These are phyloP conservation scores for Stichodactyla mertensii DNA, from an alignment of 64 coral and sea anemone species.

Conservation along the genomic window DNA sequence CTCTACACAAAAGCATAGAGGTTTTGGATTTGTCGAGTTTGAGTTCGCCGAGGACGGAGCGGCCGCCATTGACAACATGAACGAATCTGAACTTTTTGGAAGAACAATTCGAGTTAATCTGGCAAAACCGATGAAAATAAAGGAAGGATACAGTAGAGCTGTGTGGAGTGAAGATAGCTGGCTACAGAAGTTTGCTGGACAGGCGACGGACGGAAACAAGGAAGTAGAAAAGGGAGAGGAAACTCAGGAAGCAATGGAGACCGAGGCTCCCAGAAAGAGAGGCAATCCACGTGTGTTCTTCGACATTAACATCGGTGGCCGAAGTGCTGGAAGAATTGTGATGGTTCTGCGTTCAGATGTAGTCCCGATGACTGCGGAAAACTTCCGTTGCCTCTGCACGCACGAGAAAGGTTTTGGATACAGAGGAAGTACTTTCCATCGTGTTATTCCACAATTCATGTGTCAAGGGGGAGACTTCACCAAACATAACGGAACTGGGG, in stretches of 20 bases:
- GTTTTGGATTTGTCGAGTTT: slow-evolving; percentile 99
- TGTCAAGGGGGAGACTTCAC: slow-evolving; percentile 95
- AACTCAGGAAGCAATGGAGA: slow-evolving; percentile 30
- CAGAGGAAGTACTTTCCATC: slow-evolving; percentile 83
- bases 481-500: slow-evolving; percentile 86
- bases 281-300: slow-evolving; percentile 89
- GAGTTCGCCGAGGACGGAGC: slow-evolving; percentile 92
- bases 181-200: slow-evolving; percentile 80
- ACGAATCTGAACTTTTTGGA: slow-evolving; percentile 96
- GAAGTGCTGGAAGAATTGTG: slow-evolving; percentile 60
- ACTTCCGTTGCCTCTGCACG: slow-evolving; percentile 93
- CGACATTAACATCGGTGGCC: slow-evolving; percentile 70
- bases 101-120: slow-evolving; percentile 96
- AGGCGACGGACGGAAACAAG: slow-evolving; percentile 61
- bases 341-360: slow-evolving; percentile 93
- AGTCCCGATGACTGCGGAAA: slow-evolving; percentile 95
- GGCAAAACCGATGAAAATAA: slow-evolving; percentile 98
- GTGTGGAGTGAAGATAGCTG: slow-evolving; percentile 98
- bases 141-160: slow-evolving; percentile 90
- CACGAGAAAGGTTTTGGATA: slow-evolving; percentile 99
- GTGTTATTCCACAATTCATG: slow-evolving; percentile 98
- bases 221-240: slow-evolving; percentile 41
- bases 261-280: slow-evolving; percentile 54
- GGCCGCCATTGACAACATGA: slow-evolving; percentile 97
- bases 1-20: slow-evolving; percentile 85